Evolutionary conservation across 2,113 vertebrate genomes (phyloP).

Genomic region (Lycocorax pyrrhopterus): DNA sequence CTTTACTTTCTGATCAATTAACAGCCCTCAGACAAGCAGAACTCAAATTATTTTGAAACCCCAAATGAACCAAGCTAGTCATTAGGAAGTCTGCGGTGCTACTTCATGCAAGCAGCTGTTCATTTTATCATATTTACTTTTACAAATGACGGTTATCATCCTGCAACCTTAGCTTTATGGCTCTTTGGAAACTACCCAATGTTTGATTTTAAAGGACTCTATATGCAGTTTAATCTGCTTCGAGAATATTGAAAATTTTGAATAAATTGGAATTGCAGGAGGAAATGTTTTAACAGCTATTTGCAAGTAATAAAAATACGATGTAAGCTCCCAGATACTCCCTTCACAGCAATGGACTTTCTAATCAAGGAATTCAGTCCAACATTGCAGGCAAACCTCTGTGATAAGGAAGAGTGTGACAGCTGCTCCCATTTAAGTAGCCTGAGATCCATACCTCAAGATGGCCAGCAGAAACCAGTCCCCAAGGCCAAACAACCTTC

Average conservation of each 20-base stretch:
- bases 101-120: conserved; percentile 52
- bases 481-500: neutral
- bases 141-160: conserved; percentile 68
- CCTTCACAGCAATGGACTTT: neutral
- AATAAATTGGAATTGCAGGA: conserved; percentile 23
- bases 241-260: conserved; percentile 44
- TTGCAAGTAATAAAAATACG: conserved; percentile 42
- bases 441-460: neutral
- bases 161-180: conserved; percentile 60
- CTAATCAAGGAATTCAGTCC: neutral
- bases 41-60: conserved; percentile 60
- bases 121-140: conserved; percentile 68
- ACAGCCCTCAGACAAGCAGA: conserved; percentile 55
- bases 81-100: conserved; percentile 55
- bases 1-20: conserved; percentile 74
- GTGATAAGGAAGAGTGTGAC: neutral
- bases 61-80: conserved; percentile 34
- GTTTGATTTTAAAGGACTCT: conserved; percentile 55
- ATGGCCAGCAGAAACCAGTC: neutral
- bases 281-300: conserved; percentile 40
- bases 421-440: neutral
- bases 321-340: neutral
- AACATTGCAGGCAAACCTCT: neutral
- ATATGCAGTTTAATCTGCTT: conserved; percentile 29
- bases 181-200: conserved; percentile 54